These are phyloP conservation scores for Hyperoplus lanceolatus DNA, from an alignment of 2,797 vertebrate species.

Conservation along the genomic window DNA sequence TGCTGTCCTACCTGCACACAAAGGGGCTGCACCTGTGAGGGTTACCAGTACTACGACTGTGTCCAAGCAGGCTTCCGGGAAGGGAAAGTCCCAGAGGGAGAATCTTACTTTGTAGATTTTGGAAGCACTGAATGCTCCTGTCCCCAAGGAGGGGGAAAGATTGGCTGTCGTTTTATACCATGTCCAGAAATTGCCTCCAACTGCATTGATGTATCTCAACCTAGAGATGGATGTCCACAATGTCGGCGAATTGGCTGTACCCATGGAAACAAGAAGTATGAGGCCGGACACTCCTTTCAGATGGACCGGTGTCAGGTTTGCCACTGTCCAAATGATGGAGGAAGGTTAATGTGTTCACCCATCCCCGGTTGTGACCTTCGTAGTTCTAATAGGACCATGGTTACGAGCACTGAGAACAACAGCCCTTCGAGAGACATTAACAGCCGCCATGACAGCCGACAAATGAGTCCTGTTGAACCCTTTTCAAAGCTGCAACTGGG, in stretches of 20 bases:
- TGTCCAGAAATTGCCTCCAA: slow-evolving; percentile 93
- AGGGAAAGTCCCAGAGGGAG: slow-evolving; percentile 92
- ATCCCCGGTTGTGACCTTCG: slow-evolving; percentile 85
- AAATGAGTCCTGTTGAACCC: slow-evolving; percentile 78
- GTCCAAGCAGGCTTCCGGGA: slow-evolving; percentile 89
- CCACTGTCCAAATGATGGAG: slow-evolving; percentile 92
- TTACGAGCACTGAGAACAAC: slow-evolving; percentile 76
- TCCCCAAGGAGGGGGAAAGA: slow-evolving; percentile 92
- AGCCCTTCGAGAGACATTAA: slow-evolving; percentile 82
- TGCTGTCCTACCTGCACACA: slow-evolving; percentile 92
- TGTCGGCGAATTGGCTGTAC: slow-evolving; percentile 91
- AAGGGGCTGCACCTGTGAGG: slow-evolving; percentile 92
- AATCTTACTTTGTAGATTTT: slow-evolving; percentile 96
- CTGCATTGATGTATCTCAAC: slow-evolving; percentile 90
- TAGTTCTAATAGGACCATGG: slow-evolving; percentile 56
- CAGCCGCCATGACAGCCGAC: slow-evolving; percentile 83
- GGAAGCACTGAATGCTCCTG: slow-evolving; percentile 97
- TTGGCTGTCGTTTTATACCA: slow-evolving; percentile 93
- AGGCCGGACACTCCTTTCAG: slow-evolving; percentile 92
- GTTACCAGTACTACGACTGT: slow-evolving; percentile 98
- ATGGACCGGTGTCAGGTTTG: slow-evolving; percentile 91
- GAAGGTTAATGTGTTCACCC: slow-evolving; percentile 92
- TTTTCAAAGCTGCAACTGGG: slow-evolving; percentile 58
- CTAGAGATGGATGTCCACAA: slow-evolving; percentile 88
- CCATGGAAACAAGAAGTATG: slow-evolving; percentile 88